Percentiles rank a stretch among this genome's conserved stretches.
Conservation (phyloP, 2,113 vertebrate species). For the Mus musculus region DNA sequence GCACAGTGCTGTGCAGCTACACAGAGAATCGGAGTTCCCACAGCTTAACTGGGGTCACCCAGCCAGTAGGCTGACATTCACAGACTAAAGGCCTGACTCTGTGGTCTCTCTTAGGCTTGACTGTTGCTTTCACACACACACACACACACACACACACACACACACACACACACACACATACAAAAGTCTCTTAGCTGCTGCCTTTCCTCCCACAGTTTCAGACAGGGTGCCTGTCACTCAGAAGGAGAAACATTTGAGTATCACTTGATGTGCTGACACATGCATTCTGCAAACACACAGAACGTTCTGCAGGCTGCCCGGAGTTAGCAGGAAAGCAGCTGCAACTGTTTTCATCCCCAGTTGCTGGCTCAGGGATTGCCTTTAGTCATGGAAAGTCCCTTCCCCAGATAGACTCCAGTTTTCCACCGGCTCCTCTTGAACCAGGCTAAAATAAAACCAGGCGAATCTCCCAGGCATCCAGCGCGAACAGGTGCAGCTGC, state of each 20-base stretch:
- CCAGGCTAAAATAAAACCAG: slow-evolving; percentile 74
- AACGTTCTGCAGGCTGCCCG: not conserved
- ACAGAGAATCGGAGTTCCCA: not conserved
- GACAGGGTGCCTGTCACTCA: not conserved
- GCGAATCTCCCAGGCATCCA: slow-evolving; percentile 51
- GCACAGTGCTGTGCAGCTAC: accelerated
- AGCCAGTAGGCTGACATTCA: not conserved
- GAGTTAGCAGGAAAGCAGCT: slow-evolving; percentile 44
- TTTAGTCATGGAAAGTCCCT: slow-evolving; percentile 70
- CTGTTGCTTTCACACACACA: not conserved
- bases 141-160: too few relatives aligned
- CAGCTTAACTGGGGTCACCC: not conserved
- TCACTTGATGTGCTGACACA: not conserved
- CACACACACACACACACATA: too few relatives aligned
- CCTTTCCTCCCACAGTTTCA: not conserved
- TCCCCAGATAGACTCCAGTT: slow-evolving; percentile 42
- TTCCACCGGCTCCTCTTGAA: slow-evolving; percentile 51
- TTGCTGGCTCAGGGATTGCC: slow-evolving; percentile 4
- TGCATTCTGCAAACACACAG: not conserved
- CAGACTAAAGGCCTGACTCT: not conserved
- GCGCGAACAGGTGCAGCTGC: slow-evolving; percentile 54
- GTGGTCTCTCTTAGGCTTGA: not conserved
- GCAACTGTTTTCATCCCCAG: not conserved
- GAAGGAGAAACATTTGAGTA: not conserved
- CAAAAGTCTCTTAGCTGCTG: not conserved